A percentile compares a stretch with the other conserved stretches of the same genome.
Conservation (phyloP, 1,140 invertebrate species). For the Mactra quadrangularis region DNA sequence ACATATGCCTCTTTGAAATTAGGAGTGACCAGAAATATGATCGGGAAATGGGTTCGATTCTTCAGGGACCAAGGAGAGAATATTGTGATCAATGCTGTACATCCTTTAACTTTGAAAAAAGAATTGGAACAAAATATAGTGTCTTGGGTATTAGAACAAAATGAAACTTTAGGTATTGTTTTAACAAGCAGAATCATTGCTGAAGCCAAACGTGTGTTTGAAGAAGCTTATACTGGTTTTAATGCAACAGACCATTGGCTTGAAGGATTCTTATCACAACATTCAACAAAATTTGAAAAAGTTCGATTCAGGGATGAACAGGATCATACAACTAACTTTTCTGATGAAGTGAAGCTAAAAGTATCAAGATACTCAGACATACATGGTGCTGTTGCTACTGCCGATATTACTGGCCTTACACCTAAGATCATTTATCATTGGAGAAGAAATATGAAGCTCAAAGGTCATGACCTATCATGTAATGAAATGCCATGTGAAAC, state of each 20-base stretch:
- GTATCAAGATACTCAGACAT: constrained; percentile 40
- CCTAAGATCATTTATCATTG: constrained; percentile 57
- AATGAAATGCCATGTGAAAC: neutral
- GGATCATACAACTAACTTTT: constrained; percentile 35
- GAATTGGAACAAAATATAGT: constrained; percentile 51
- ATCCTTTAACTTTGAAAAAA: constrained; percentile 50
- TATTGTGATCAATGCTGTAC: constrained; percentile 43
- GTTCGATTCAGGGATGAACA: constrained; percentile 48
- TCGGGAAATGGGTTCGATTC: constrained; percentile 52
- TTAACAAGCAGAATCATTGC: constrained; percentile 36
- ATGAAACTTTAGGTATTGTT: constrained; percentile 52
- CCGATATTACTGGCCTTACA: constrained; percentile 38
- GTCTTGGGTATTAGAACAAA: constrained; percentile 43
- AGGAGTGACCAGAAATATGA: constrained; percentile 43
- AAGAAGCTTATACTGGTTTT: constrained; percentile 50
- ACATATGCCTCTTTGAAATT: constrained; percentile 55
- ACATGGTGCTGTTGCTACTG: constrained; percentile 42
- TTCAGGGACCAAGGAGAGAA: constrained; percentile 54
- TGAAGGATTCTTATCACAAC: constrained; percentile 27
- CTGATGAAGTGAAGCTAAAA: constrained; percentile 55
- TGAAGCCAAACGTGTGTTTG: constrained; percentile 47
- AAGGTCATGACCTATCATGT: constrained; percentile 36
- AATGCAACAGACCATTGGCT: constrained; percentile 45
- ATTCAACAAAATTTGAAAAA: constrained; percentile 37
- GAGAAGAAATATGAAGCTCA: constrained; percentile 46